Evolutionary conservation across 2,888 invertebrate genomes (phyloP).

Genomic region (Epirrita christyi): DNA sequence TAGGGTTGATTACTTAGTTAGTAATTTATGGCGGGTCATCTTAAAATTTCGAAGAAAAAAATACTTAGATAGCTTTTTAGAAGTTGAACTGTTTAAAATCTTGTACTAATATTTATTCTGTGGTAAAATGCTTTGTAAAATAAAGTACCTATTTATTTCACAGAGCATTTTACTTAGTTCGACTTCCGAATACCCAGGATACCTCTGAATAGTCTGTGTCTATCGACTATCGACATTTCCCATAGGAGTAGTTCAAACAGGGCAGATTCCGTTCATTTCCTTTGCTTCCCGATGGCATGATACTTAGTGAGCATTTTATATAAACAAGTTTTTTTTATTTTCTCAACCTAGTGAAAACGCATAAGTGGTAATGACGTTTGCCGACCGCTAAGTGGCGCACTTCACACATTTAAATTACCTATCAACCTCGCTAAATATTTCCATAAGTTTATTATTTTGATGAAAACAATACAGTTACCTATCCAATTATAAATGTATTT

Average conservation of each 20-base stretch:
- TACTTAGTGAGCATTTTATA: slow-evolving; percentile 2
- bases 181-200: not conserved
- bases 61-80: not conserved
- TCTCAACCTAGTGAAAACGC: too few relatives aligned
- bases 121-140: not conserved
- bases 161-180: not conserved
- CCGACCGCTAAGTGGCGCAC: too few relatives aligned
- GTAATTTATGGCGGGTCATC: too few relatives aligned
- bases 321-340: not conserved
- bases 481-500: too few relatives aligned
- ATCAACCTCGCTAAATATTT: too few relatives aligned
- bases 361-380: too few relatives aligned
- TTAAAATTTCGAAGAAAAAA: not conserved
- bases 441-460: too few relatives aligned
- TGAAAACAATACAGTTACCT: too few relatives aligned
- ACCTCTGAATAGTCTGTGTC: not conserved
- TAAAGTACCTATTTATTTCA: not conserved
- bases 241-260: slow-evolving; percentile 4
- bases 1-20: too few relatives aligned
- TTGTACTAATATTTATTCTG: too few relatives aligned
- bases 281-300: slow-evolving; percentile 6
- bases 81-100: not conserved
- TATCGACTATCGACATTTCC: slow-evolving; percentile 24
- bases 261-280: slow-evolving; percentile 8
- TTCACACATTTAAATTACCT: too few relatives aligned